Evolutionary conservation across 2,888 invertebrate genomes (phyloP), one percentile per base, ranked within the genome.

Genomic region (Drosophila gaucha): DNA sequence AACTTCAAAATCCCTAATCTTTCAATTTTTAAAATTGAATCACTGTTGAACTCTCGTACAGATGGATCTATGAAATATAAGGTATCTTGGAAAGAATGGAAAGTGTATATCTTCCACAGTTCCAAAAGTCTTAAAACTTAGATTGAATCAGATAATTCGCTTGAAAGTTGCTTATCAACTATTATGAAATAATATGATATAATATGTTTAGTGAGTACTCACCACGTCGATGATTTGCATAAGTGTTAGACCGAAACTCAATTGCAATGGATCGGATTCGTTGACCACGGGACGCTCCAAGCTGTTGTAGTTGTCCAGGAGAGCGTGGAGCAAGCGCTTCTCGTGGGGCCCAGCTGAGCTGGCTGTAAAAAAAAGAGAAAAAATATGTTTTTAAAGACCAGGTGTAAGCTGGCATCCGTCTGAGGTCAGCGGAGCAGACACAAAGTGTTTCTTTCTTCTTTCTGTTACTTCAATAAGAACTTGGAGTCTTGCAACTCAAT

Each of bases 141-240:
- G n/a, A n/a, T n/a, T n/a, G n/a, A n/a, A n/a, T n/a, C n/a, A n/a
- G n/a, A n/a, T n/a, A n/a, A n/a, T n/a, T n/a, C n/a, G n/a, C n/a
- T n/a, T n/a, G n/a, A n/a, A n/a, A n/a, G n/a, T n/a, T n/a, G n/a
- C n/a, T n/a, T n/a, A n/a, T n/a, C n/a, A n/a, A n/a, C n/a, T n/a
- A n/a, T n/a, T n/a, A n/a, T n/a, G n/a, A n/a, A n/a, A n/a, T n/a
- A n/a, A n/a, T n/a, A n/a, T n/a, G n/a, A n/a, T n/a, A n/a, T n/a
- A n/a, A n/a, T n/a, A n/a, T n/a, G n/a, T n/a, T n/a, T n/a, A n/a
- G n/a, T 47, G 12, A 2, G 5, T 3, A 94, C 95, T 95, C 93
- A 97, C 97, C 95, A 98, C 98, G 94, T 98, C 97, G 92, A 98
- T 98, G 93, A 98, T 98, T 95, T 98, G 98, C 97, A 97, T 97